A percentile compares a stretch with the other conserved stretches of the same genome.
phyloP scores from a whole-genome alignment of 2,797 vertebrate genomes.

The Coracias cyanogaster region DNA sequence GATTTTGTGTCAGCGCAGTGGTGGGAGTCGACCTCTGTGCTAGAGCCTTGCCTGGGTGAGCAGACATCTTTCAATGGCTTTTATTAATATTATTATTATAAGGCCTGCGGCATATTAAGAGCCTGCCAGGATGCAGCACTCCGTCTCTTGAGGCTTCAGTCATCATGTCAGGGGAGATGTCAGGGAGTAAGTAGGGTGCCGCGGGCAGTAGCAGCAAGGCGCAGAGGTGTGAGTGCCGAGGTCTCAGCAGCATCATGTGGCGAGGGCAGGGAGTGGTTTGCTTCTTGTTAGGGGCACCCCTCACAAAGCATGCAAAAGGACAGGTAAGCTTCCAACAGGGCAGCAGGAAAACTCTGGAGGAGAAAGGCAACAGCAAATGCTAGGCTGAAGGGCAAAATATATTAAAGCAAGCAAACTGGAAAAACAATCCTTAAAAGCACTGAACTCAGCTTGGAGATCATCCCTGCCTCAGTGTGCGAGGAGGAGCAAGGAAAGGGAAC shows the following conservation, averaged over 20 bases:
- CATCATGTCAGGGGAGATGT: fast-evolving
- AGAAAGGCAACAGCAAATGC: neutral
- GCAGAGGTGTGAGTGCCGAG: fast-evolving
- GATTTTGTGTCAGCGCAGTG: conserved; percentile 15
- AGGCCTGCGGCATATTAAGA: neutral
- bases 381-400: neutral
- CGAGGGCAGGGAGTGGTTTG: neutral
- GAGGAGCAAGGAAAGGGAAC: neutral
- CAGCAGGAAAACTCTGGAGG: neutral
- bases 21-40: neutral
- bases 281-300: neutral
- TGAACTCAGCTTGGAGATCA: neutral
- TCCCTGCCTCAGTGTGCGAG: neutral
- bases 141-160: neutral
- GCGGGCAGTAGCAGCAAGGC: fast-evolving
- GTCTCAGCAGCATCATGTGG: fast-evolving
- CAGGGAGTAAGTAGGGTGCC: fast-evolving
- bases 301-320: fast-evolving
- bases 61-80: neutral
- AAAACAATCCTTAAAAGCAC: neutral
- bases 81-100: neutral
- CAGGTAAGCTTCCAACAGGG: neutral
- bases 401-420: neutral
- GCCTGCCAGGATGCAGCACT: neutral
- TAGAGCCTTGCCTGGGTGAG: neutral